phyloP scores from a whole-genome alignment of 2,113 vertebrate genomes.

The Hepsetus odoe region DNA sequence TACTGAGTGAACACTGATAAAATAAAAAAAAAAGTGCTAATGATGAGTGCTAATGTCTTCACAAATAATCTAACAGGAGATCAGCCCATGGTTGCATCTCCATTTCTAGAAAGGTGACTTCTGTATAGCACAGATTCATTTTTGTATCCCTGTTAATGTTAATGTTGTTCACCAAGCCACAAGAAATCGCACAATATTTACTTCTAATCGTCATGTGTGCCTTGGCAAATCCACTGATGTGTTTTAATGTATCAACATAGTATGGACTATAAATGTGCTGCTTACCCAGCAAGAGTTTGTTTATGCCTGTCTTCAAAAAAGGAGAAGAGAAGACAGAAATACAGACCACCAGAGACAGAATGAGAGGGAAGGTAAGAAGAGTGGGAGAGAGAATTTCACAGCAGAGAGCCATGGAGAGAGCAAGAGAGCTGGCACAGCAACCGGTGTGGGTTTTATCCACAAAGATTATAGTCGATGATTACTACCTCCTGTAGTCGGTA shows the following conservation, averaged over 20 bases:
- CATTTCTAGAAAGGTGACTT: conserved; percentile 6
- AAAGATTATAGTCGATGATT: conserved; percentile 74
- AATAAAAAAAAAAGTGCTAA: background rate
- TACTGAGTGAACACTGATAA: conserved; percentile 19
- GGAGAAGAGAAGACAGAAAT: background rate
- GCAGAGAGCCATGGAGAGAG: background rate
- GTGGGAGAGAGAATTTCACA: conserved; percentile 11
- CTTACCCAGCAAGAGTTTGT: background rate
- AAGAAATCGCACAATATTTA: conserved; percentile 27
- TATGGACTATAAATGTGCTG: conserved; percentile 9
- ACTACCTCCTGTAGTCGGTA: conserved; percentile 62
- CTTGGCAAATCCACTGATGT: background rate
- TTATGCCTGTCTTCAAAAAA: background rate
- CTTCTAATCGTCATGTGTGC: conserved; percentile 25
- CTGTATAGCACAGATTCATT: background rate
- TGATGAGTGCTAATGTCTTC: background rate
- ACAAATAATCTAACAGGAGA: background rate
- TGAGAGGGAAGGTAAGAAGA: conserved; percentile 4
- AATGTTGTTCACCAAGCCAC: conserved; percentile 16
- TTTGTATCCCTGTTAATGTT: conserved; percentile 12
- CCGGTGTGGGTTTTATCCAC: conserved; percentile 65
- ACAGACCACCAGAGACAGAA: background rate
- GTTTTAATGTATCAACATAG: background rate
- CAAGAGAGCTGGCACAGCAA: conserved; percentile 11
- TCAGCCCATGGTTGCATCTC: background rate